phyloP scores from a whole-genome alignment of 2,113 vertebrate genomes.

The Brienomyrus brachyistius region DNA sequence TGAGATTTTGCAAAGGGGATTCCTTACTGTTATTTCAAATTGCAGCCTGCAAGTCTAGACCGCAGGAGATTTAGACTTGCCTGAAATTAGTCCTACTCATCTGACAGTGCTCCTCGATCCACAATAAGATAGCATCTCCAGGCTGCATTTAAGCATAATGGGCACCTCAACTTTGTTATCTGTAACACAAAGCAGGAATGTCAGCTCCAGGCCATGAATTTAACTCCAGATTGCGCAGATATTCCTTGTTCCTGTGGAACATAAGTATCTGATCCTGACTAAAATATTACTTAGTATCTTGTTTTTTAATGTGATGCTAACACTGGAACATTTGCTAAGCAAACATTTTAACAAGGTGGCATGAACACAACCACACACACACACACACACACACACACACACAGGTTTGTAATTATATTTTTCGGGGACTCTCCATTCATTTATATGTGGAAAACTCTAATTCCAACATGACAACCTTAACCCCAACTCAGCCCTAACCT shows the following conservation, averaged over 20 bases:
- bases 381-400: neutral
- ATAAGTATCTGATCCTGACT: neutral
- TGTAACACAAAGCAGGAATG: slow-evolving; percentile 77
- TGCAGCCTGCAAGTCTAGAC: slow-evolving; percentile 77
- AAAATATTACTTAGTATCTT: neutral
- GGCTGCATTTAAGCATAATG: slow-evolving; percentile 69
- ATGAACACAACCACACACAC: neutral
- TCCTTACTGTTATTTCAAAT: slow-evolving; percentile 30
- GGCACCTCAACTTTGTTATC: slow-evolving; percentile 76
- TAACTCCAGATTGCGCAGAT: slow-evolving; percentile 28
- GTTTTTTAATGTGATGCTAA: neutral
- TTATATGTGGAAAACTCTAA: neutral
- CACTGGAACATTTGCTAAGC: neutral
- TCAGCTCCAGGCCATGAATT: slow-evolving; percentile 68
- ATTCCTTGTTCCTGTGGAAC: neutral
- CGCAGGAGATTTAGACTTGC: slow-evolving; percentile 59
- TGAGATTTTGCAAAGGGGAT: neutral
- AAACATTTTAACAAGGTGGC: neutral
- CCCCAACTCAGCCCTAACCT: neutral
- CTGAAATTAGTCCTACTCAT: slow-evolving; percentile 72
- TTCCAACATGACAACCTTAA: neutral
- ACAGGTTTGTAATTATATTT: neutral
- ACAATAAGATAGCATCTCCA: slow-evolving; percentile 78
- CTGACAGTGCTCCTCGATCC: slow-evolving; percentile 57
- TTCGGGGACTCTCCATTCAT: neutral